phyloP scores from a whole-genome alignment of 1,140 invertebrate species.

The Caerostris darwini region DNA sequence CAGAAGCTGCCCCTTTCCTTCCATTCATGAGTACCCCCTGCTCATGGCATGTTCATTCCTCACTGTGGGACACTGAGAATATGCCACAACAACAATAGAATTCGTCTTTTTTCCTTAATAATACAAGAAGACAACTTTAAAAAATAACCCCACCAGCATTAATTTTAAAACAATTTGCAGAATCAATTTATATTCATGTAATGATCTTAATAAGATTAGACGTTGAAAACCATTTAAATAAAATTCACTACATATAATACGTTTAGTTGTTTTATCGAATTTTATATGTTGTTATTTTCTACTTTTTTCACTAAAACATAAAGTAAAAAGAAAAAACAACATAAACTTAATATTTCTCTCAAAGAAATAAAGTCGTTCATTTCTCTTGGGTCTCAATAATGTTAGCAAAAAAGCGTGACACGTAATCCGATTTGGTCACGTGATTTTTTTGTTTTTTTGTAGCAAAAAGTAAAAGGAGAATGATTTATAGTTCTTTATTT shows the following conservation, averaged over 20 bases:
- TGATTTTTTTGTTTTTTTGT: background rate
- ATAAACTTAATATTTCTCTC: background rate
- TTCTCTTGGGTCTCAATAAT: background rate
- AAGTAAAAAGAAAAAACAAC: background rate
- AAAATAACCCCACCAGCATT: too few relatives aligned
- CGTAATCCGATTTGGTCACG: slow-evolving; percentile 16
- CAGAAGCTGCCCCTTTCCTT: too few relatives aligned
- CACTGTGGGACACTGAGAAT: too few relatives aligned
- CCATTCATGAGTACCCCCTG: too few relatives aligned
- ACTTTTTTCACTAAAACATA: background rate
- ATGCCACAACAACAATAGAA: too few relatives aligned
- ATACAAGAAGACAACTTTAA: too few relatives aligned
- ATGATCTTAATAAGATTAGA: background rate
- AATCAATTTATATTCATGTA: background rate
- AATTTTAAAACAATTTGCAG: too few relatives aligned
- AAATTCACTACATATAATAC: background rate
- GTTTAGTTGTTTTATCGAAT: background rate
- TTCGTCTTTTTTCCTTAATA: too few relatives aligned
- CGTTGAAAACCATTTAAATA: background rate
- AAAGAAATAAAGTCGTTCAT: background rate
- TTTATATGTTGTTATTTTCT: background rate
- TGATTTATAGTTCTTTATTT: background rate
- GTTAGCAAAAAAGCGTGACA: background rate
- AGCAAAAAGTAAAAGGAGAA: background rate
- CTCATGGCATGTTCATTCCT: too few relatives aligned